Base-by-base conservation (phyloP, 2,797 vertebrate species). In the Hydrocynus forskahlii region DNA sequence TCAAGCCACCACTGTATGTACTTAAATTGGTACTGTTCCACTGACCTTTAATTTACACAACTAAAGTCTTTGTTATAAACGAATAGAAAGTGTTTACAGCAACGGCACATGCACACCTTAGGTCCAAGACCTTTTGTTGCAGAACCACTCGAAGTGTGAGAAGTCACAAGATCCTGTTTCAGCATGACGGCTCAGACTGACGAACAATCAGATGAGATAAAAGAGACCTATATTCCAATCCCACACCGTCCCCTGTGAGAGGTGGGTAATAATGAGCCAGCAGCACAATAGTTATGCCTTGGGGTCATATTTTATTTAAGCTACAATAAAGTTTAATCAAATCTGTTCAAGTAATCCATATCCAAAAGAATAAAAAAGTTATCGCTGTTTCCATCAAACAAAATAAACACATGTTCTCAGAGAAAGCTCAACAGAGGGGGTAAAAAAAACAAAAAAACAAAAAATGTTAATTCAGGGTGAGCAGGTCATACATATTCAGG, bases 281-380 rank as follows among this genome's bases (percentile, higher is more conserved):
- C 14, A 16, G 78, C 40, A 83, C 79, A 83, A 86, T 62, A 66
- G 72, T 35, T 7, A n/a, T 19, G 45, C 19, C 67, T 13, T 40
- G 48, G 48, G 68, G 71, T 80, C 54, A 75, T 79, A 76, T 76
- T 82, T 80, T 82, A 82, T 79, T 87, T 35, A 85, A 55, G 73
- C 35, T 35, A 23, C 67, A 52, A 72, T 59, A 45, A 55, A 21
- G 48, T 64, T 29, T 64, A 14, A 17, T 64, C 81, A 67, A 43
- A 74, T 16, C 38, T n/a, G 1, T 29, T 29, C 7, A 67, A 25
- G 66, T 5, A 13, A 38, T 38, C 14, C 29, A 1, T 6, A 35
- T 71, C 48, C 50, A 70, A 6, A 2, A 50, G 67, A 17, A 29
- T 29, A 63, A 67, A 45, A 66, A 9, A 43, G 57, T 35, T 59